A percentile compares a stretch with the other conserved stretches of the same genome.
Evolutionary conservation across 2,797 vertebrate genomes (phyloP).

Genomic region (Prunella strophiata): DNA sequence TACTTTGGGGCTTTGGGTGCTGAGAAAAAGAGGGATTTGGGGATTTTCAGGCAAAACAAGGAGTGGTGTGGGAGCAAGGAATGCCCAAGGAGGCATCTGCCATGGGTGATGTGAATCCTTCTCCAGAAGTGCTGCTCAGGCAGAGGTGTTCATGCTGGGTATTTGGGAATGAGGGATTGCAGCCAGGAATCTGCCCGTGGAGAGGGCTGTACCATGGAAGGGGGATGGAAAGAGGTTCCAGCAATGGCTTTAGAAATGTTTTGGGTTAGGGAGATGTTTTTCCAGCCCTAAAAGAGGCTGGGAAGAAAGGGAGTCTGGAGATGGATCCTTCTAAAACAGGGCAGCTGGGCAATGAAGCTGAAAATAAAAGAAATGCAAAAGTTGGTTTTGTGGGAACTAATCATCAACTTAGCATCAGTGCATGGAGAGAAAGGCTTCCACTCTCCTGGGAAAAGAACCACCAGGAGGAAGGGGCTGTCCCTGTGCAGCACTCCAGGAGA

Average conservation of each 20-base stretch:
- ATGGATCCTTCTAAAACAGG: neutral
- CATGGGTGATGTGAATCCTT: neutral
- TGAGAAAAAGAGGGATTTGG: neutral
- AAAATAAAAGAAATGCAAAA: neutral
- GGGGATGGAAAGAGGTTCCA: neutral
- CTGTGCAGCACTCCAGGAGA: neutral
- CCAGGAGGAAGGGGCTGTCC: neutral
- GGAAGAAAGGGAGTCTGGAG: neutral
- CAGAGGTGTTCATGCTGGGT: neutral
- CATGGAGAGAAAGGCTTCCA: neutral
- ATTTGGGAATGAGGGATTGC: neutral
- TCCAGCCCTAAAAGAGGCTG: accelerated
- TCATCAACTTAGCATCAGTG: neutral
- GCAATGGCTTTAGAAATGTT: neutral
- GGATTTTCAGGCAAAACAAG: neutral
- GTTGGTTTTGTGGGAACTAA: neutral
- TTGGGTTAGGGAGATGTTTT: neutral
- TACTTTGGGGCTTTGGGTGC: neutral
- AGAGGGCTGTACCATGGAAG: accelerated
- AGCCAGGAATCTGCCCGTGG: neutral
- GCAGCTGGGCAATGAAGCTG: accelerated
- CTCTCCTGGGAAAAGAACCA: neutral
- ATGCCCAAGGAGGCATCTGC: neutral
- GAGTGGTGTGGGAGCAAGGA: neutral
- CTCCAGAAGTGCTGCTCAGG: neutral